Percentiles rank a stretch among this genome's conserved stretches.
phyloP scores from a whole-genome alignment of 2,113 vertebrate genomes.

The Pelodiscus sinensis region DNA sequence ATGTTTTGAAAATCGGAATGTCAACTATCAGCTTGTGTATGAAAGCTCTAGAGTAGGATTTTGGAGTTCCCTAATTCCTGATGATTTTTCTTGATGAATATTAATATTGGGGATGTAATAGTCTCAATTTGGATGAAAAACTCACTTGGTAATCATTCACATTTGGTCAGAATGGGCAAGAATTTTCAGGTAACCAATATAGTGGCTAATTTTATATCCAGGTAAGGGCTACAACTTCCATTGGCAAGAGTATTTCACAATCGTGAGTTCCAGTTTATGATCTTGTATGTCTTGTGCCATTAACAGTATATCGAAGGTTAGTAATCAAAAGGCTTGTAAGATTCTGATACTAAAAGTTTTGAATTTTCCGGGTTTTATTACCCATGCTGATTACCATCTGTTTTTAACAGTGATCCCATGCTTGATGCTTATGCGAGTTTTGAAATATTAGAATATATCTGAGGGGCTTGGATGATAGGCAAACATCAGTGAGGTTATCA shows the following conservation, averaged over 20 bases:
- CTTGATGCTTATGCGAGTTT: neutral
- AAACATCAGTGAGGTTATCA: neutral
- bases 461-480: accelerated
- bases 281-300: neutral
- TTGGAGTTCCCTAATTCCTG: neutral
- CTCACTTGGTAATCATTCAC: neutral
- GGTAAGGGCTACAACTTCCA: neutral
- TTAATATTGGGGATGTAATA: neutral
- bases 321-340: neutral
- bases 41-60: neutral
- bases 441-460: neutral
- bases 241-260: neutral
- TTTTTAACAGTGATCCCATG: neutral
- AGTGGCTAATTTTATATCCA: constrained; percentile 10
- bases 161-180: neutral
- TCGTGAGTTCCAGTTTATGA: neutral
- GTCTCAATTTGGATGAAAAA: neutral
- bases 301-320: neutral
- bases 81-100: neutral
- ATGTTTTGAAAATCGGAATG: neutral
- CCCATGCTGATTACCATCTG: neutral
- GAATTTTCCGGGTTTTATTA: neutral
- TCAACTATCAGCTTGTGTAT: neutral
- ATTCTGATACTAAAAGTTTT: neutral
- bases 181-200: neutral